phyloP scores from a whole-genome alignment of 2,113 vertebrate species.

The Chloropsis hardwickii region DNA sequence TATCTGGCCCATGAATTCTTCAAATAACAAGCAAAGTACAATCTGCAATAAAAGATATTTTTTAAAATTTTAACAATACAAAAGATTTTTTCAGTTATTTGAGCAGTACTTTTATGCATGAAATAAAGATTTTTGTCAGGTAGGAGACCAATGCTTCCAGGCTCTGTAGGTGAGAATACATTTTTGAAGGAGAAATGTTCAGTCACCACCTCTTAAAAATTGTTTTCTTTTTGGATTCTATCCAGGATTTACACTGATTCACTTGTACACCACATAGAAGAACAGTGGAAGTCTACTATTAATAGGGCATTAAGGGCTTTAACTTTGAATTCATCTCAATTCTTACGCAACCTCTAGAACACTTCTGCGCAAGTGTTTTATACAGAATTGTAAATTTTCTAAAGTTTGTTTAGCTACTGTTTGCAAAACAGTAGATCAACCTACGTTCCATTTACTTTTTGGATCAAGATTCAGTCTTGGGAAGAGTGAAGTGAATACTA shows the following conservation, averaged over 20 bases:
- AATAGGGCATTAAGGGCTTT: neutral
- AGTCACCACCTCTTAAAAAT: neutral
- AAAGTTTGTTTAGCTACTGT: neutral
- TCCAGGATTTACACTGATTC: neutral
- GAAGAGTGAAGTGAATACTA: conserved; percentile 17
- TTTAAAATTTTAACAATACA: neutral
- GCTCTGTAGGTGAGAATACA: neutral
- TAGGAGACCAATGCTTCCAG: neutral
- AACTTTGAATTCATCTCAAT: neutral
- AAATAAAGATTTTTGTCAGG: neutral
- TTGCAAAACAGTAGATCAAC: conserved; percentile 12
- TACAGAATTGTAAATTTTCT: neutral
- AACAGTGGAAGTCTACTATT: neutral
- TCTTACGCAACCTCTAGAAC: neutral
- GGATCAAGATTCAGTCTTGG: neutral
- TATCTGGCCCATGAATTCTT: neutral
- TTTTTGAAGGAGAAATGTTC: neutral
- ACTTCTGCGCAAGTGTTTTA: neutral
- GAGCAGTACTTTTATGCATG: neutral
- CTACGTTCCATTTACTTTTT: conserved; percentile 35
- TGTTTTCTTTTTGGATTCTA: neutral
- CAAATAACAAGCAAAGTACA: neutral
- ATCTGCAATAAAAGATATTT: neutral
- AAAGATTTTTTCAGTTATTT: neutral
- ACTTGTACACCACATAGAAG: neutral